Evolutionary conservation across 2,888 invertebrate species (phyloP).

Genomic region (Odontocerum albicorne): DNA sequence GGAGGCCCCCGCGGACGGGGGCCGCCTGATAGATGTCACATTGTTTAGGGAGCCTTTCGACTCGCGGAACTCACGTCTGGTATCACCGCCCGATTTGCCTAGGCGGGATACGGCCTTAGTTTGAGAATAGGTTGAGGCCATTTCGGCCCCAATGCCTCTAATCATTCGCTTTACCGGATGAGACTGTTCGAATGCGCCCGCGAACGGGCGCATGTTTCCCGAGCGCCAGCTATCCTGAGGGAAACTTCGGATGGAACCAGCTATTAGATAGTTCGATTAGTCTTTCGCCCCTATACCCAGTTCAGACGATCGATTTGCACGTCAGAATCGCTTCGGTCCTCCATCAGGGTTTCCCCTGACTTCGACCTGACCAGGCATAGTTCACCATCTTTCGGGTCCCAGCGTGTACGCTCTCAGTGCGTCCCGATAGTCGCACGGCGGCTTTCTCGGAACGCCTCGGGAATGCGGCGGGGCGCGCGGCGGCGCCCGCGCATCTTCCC

Average conservation of each 20-base stretch:
- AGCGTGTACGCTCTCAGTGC: conserved; percentile 65
- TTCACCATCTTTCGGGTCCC: conserved; percentile 66
- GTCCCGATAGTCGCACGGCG: conserved; percentile 48
- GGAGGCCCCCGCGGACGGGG: conserved; percentile 44
- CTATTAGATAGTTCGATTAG: conserved; percentile 65
- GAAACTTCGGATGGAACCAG: conserved; percentile 77
- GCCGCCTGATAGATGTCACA: conserved; percentile 46
- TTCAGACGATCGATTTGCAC: conserved; percentile 78
- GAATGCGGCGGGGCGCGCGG: conserved; percentile 54
- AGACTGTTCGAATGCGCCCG: conserved; percentile 61
- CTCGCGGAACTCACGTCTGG: conserved; percentile 48
- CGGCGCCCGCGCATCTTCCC: conserved; percentile 41
- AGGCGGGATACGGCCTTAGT: conserved; percentile 61
- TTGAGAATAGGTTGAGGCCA: conserved; percentile 75
- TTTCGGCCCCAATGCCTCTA: conserved; percentile 70
- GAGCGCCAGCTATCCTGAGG: conserved; percentile 71
- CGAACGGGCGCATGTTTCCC: conserved; percentile 54
- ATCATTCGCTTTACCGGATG: conserved; percentile 77
- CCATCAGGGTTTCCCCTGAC: conserved; percentile 68
- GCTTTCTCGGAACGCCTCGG: conserved; percentile 57
- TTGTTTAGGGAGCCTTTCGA: conserved; percentile 51
- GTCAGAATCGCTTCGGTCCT: conserved; percentile 74
- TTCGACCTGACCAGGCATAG: conserved; percentile 65
- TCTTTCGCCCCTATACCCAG: conserved; percentile 64
- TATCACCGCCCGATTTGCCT: conserved; percentile 55